Percentiles rank a stretch among this genome's conserved stretches.
phyloP scores from a whole-genome alignment of 2,888 invertebrate genomes.

The Chromoteleia sp. region DNA sequence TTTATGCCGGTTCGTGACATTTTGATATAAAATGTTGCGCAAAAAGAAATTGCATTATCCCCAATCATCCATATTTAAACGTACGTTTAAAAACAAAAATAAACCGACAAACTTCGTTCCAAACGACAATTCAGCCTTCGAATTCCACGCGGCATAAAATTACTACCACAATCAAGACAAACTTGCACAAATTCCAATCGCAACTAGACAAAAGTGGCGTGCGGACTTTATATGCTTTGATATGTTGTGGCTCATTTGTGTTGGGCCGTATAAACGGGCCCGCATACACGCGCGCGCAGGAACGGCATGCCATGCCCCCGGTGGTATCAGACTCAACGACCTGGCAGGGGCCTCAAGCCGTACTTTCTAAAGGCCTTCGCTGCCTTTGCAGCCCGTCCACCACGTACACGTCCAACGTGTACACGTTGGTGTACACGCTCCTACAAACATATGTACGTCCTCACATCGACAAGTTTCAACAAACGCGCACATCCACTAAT shows the following conservation, averaged over 20 bases:
- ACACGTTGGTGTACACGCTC: constrained; percentile 22
- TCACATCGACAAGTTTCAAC: constrained; percentile 15
- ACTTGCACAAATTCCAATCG: constrained; percentile 66
- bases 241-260: constrained; percentile 58
- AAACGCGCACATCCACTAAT: constrained; percentile 5
- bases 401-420: constrained; percentile 44
- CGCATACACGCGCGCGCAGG: constrained; percentile 64
- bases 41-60: constrained; percentile 5
- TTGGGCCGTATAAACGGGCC: constrained; percentile 56
- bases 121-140: constrained; percentile 55
- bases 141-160: constrained; percentile 53
- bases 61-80: neutral
- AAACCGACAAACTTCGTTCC: constrained; percentile 19
- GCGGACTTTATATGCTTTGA: constrained; percentile 61
- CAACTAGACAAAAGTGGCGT: constrained; percentile 66
- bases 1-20: neutral
- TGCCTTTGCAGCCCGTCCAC: constrained; percentile 75
- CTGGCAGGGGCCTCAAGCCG: constrained; percentile 76
- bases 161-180: constrained; percentile 37
- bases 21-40: neutral
- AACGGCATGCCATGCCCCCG: constrained; percentile 74
- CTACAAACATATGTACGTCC: constrained; percentile 56
- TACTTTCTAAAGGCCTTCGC: constrained; percentile 83
- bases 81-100: constrained; percentile 17
- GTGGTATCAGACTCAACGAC: constrained; percentile 79